Evolutionary conservation across 2,888 invertebrate genomes (phyloP), one percentile per base, ranked within the genome.

Genomic region (Himalopsyche kuldschensis): DNA sequence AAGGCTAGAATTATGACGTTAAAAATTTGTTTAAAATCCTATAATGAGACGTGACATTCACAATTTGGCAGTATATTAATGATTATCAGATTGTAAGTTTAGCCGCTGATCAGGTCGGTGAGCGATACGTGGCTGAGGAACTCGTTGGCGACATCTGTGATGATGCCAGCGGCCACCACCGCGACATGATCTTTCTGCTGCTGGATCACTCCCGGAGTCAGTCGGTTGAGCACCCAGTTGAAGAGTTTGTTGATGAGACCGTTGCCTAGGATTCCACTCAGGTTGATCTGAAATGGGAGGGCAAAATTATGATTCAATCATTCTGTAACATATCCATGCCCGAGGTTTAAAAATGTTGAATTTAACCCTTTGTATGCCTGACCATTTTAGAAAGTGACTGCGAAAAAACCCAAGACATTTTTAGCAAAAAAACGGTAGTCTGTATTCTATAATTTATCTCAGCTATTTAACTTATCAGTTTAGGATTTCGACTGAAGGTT

Each of bases 211-310:
- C 80, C 82, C 20, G 78, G 75, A 27, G 83, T 83, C 17, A 83
- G 69, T 75, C 81, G 75, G 17, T 79, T 84, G 30, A 86, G 82
- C 17, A 86, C 78, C 83, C 80, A 83, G 79, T 86, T 86, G 55
- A 85, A 32, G 8, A 83, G 41, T 5, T 79, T 80, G 63, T 84
- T 85, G 69, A 85, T 27, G 4, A 84, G 17, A 4, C 85, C 84
- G 41, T 82, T 78, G 20, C 86, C 86, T 27, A 86, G 32, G 46
- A 86, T 48, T n/a, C 85, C 84, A 8, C 75, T 63, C 6, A 86
- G 24, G 69, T 84, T 48, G 30, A 85, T 81, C 86, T 86, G 78
- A n/a, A 85, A 82, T 27, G 63, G 5, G 15, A 17, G 4, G 15
- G n/a, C 0, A 41, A 15, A 41, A 41, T 75, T 3, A 77, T 15